These are phyloP conservation scores for Drosophila littoralis DNA, from an alignment of 1,140 invertebrate species.

Conservation along the genomic window DNA sequence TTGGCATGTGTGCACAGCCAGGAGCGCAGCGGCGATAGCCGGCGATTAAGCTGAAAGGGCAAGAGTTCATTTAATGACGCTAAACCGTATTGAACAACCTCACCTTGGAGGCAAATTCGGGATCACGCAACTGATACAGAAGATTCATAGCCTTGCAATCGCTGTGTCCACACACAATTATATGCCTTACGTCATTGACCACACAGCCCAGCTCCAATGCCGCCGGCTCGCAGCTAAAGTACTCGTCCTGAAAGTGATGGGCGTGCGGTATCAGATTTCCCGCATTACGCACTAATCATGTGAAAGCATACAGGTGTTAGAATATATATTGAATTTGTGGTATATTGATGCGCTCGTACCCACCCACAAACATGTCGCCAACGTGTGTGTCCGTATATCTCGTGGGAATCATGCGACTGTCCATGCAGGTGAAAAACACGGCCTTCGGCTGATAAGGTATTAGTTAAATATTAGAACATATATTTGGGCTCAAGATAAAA, in stretches of 20 bases:
- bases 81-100: slow-evolving; percentile 15
- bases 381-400: slow-evolving; percentile 97
- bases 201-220: slow-evolving; percentile 97
- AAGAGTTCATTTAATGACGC: neutral
- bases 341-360: slow-evolving; percentile 61
- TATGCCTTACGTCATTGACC: slow-evolving; percentile 95
- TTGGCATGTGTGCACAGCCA: slow-evolving; percentile 96
- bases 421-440: slow-evolving; percentile 98
- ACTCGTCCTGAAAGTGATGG: slow-evolving; percentile 93
- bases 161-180: slow-evolving; percentile 98
- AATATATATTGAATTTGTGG: slow-evolving; percentile 18
- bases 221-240: slow-evolving; percentile 96
- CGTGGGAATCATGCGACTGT: slow-evolving; percentile 97
- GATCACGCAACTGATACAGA: slow-evolving; percentile 92
- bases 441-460: slow-evolving; percentile 91
- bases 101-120: slow-evolving; percentile 90
- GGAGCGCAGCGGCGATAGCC: slow-evolving; percentile 94
- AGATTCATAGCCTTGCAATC: slow-evolving; percentile 99
- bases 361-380: slow-evolving; percentile 98
- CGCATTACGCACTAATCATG: slow-evolving; percentile 93
- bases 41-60: slow-evolving; percentile 88
- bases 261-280: slow-evolving; percentile 96
- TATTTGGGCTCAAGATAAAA: slow-evolving; percentile 34
- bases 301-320: slow-evolving; percentile 35
- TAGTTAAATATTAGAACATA: slow-evolving; percentile 51